These are phyloP conservation scores for Nothoprocta pentlandii DNA, from an alignment of 2,113 vertebrate genomes.

Conservation along the genomic window DNA sequence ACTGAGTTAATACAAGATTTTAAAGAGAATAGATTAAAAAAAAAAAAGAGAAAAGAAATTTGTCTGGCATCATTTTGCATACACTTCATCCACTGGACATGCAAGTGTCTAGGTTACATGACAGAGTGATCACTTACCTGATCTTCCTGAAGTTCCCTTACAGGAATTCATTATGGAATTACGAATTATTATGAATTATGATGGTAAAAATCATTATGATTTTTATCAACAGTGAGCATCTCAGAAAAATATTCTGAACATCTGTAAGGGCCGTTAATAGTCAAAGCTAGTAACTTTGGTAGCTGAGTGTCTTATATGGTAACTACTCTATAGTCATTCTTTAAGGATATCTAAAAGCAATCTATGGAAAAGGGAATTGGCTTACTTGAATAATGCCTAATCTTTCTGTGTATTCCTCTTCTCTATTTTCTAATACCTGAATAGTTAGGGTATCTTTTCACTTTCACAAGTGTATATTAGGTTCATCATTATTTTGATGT, in stretches of 20 bases:
- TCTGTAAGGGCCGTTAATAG: background rate
- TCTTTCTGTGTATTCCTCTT: background rate
- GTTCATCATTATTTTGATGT: background rate
- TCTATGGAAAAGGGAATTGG: background rate
- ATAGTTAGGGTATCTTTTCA: background rate
- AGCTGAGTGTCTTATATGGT: background rate
- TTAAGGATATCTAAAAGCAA: background rate
- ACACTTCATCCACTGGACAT: accelerated
- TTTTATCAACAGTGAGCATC: background rate
- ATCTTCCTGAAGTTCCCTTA: background rate
- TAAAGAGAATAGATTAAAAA: background rate
- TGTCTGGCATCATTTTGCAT: background rate
- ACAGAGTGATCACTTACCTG: background rate
- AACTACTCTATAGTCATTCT: background rate
- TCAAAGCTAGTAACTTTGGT: background rate
- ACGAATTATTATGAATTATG: no score
- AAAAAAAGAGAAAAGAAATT: background rate
- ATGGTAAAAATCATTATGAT: no score
- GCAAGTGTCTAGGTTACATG: background rate
- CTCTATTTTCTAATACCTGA: background rate
- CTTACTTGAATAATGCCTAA: background rate
- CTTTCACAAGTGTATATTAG: background rate
- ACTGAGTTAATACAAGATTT: background rate
- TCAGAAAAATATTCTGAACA: background rate
- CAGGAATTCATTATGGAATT: background rate